Conservation (phyloP, 2,888 invertebrate genomes). For the Drosophila ustulata region DNA sequence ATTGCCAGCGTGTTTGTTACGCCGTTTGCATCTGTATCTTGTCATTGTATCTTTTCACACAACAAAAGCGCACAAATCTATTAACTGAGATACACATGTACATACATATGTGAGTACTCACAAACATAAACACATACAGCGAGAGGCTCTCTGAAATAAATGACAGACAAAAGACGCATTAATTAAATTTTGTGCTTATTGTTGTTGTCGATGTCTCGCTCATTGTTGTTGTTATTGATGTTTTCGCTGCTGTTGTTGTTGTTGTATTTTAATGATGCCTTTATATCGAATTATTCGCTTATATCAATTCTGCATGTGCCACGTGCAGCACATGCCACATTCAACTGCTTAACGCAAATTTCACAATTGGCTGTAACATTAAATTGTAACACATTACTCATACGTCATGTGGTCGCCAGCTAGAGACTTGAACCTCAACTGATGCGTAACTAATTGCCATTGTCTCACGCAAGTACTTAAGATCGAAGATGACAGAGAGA, state of each 20-base stretch:
- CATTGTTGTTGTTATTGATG: background rate
- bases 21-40: conserved; percentile 72
- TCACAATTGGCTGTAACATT: conserved; percentile 8
- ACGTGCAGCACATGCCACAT: conserved; percentile 1
- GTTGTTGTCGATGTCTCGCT: conserved; percentile 1
- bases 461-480: background rate
- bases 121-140: background rate
- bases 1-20: conserved; percentile 69
- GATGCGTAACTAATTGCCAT: background rate
- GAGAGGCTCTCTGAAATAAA: conserved; percentile 28
- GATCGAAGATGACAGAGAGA: background rate
- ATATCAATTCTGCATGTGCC: conserved; percentile 13
- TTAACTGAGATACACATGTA: conserved; percentile 50
- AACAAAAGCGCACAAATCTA: conserved; percentile 62
- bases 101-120: background rate
- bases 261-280: conserved; percentile 38
- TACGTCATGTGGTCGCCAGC: conserved; percentile 16
- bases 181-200: conserved; percentile 48
- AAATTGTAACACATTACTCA: conserved; percentile 21
- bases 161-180: conserved; percentile 66
- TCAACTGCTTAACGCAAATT: conserved; percentile 7
- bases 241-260: conserved; percentile 4
- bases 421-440: background rate
- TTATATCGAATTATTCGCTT: conserved; percentile 21
- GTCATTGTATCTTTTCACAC: conserved; percentile 65